These are phyloP conservation scores for Armadillidium nasatum DNA, from an alignment of 1,140 invertebrate species.

Conservation along the genomic window DNA sequence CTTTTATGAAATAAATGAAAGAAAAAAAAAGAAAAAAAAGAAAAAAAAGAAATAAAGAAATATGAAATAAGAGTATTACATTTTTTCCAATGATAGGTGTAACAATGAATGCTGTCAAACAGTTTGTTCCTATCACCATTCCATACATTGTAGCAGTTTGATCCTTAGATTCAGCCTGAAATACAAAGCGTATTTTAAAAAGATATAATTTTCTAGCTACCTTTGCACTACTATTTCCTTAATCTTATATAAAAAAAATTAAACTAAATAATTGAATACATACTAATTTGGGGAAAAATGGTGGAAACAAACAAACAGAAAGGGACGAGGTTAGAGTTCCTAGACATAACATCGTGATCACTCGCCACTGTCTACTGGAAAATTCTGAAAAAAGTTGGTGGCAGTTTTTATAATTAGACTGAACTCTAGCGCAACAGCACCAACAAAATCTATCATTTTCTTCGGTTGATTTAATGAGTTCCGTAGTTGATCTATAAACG, in stretches of 20 bases:
- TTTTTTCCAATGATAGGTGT: slow-evolving; percentile 47
- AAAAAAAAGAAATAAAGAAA: too few relatives aligned
- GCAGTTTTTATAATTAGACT: neutral
- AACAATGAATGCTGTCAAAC: slow-evolving; percentile 47
- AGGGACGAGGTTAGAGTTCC: slow-evolving; percentile 45
- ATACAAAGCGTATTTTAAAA: too few relatives aligned
- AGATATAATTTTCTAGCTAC: too few relatives aligned
- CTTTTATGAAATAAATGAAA: too few relatives aligned
- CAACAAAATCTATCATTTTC: neutral
- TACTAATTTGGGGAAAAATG: slow-evolving; percentile 47
- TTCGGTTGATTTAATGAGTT: neutral
- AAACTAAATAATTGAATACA: slow-evolving; percentile 15
- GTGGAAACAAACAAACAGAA: slow-evolving; percentile 47
- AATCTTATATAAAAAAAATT: too few relatives aligned
- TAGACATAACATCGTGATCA: slow-evolving; percentile 43
- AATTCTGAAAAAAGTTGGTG: neutral
- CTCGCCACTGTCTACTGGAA: slow-evolving; percentile 37
- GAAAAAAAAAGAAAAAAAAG: too few relatives aligned
- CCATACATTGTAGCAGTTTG: slow-evolving; percentile 46
- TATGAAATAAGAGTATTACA: too few relatives aligned
- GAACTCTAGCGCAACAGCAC: neutral
- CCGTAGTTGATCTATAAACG: neutral
- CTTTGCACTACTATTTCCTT: too few relatives aligned
- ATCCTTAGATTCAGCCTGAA: slow-evolving; percentile 47
- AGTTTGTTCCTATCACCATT: slow-evolving; percentile 47